These are phyloP conservation scores for Tricholaema leucomelas DNA, from an alignment of 2,113 vertebrate species.

Conservation along the genomic window DNA sequence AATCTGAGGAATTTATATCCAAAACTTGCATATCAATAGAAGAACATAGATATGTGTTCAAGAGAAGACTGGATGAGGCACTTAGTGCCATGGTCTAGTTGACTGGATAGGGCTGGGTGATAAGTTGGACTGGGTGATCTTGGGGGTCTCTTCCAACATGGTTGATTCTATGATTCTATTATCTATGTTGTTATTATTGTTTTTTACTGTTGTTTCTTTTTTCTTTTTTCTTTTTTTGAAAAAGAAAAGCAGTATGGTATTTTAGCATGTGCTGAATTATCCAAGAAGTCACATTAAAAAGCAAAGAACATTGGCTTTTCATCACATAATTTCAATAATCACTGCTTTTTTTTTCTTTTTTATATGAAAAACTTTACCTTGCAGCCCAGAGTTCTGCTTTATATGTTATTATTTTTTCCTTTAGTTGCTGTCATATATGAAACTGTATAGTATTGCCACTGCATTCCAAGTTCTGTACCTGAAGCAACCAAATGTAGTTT, in stretches of 20 bases:
- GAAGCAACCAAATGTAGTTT: neutral
- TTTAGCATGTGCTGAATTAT: neutral
- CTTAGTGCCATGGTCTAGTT: no score
- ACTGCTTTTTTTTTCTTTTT: neutral
- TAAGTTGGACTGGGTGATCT: no score
- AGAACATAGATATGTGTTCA: no score
- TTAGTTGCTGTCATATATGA: neutral
- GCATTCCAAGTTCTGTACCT: neutral
- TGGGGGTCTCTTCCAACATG: no score
- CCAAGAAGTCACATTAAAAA: neutral
- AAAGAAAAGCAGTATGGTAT: neutral
- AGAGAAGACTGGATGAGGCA: no score
- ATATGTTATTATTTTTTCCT: neutral
- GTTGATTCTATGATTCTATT: no score
- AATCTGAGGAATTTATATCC: neutral
- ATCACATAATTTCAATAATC: neutral
- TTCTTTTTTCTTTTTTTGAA: neutral
- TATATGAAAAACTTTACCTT: neutral
- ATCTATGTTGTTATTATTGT: neutral
- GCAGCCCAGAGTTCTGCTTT: neutral
- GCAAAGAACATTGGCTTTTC: neutral
- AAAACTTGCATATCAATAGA: neutral
- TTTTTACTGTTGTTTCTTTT: no score
- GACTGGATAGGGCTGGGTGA: no score
- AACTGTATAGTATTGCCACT: neutral